Conservation (phyloP, 2,113 vertebrate species). For the Amblyornis subalaris region DNA sequence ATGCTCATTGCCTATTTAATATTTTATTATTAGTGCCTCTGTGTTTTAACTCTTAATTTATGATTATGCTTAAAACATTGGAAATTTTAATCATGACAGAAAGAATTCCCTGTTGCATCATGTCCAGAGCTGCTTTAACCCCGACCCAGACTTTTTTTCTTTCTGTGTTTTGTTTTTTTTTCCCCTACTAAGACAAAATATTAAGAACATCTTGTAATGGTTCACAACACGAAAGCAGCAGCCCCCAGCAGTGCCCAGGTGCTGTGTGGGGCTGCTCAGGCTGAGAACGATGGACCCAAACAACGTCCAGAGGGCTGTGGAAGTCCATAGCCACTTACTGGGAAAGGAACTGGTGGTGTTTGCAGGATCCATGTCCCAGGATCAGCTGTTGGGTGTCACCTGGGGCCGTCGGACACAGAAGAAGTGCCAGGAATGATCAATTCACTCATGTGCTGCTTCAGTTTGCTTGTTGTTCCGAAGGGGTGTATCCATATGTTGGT, state of each 20-base stretch:
- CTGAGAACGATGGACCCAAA: background rate
- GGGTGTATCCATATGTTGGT: background rate
- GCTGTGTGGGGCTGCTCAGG: background rate
- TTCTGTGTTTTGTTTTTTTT: constrained; percentile 5
- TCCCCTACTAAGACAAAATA: background rate
- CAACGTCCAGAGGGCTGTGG: background rate
- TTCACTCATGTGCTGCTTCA: constrained; percentile 35
- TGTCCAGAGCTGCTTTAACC: constrained; percentile 71
- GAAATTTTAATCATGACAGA: constrained; percentile 64
- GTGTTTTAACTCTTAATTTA: constrained; percentile 79
- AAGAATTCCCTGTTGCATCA: constrained; percentile 62
- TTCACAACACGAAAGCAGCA: constrained; percentile 24
- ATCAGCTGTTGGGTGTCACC: background rate
- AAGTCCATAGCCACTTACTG: background rate
- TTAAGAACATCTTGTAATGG: constrained; percentile 25
- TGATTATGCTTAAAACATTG: constrained; percentile 67
- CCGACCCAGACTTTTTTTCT: constrained; percentile 51
- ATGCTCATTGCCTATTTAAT: constrained; percentile 75
- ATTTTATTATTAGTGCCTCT: constrained; percentile 73
- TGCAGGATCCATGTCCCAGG: constrained; percentile 14
- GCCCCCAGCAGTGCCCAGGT: background rate
- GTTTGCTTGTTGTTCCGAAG: background rate
- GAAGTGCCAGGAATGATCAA: background rate
- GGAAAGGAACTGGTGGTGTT: background rate
- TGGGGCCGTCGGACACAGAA: background rate